Conservation (phyloP, 2,888 invertebrate species). For the Cephalotes varians region DNA sequence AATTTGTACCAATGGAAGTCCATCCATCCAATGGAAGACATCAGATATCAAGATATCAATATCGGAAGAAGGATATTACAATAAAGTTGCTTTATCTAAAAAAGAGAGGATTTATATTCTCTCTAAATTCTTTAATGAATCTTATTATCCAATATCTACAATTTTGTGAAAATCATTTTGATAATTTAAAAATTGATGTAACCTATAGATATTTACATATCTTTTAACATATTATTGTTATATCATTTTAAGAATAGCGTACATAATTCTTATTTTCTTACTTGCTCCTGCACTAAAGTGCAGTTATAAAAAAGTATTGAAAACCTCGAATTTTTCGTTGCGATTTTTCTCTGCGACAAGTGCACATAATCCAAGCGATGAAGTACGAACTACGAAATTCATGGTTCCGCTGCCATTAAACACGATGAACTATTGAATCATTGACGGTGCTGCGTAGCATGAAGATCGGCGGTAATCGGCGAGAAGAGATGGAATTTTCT, state of each 20-base stretch:
- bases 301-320: background rate
- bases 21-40: too few relatives aligned
- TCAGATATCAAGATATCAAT: background rate
- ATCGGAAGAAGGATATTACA: background rate
- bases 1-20: slow-evolving; percentile 1
- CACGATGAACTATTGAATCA: slow-evolving; percentile 48
- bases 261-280: background rate
- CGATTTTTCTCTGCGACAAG: background rate
- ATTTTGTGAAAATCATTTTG: background rate
- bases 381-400: slow-evolving; percentile 22
- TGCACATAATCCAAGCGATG: slow-evolving; percentile 3
- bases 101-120: background rate
- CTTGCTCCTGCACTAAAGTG: background rate
- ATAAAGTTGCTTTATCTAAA: background rate
- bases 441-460: slow-evolving; percentile 29
- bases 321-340: background rate
- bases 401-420: slow-evolving; percentile 15
- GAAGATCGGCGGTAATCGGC: slow-evolving; percentile 46
- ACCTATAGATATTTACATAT: background rate
- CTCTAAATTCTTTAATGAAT: background rate
- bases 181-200: background rate
- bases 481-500: slow-evolving; percentile 60
- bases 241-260: background rate
- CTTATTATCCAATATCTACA: background rate
- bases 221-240: background rate